Evolutionary conservation across 2,888 invertebrate species (phyloP).

Genomic region (Hirtodrosophila histrioides): DNA sequence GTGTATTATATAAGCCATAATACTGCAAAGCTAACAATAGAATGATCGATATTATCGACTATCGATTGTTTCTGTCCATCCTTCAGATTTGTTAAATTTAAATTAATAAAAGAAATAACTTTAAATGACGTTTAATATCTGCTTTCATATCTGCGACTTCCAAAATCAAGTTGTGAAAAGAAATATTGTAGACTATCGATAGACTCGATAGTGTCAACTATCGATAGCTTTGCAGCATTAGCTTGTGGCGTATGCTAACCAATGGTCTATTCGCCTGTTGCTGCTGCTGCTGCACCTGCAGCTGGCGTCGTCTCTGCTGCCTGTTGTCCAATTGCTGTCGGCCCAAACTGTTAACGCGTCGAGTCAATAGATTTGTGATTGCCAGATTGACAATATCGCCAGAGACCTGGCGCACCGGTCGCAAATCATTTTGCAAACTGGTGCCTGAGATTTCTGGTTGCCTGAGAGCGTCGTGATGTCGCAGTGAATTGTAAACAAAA

Average conservation of each 20-base stretch:
- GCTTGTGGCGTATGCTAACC: constrained; percentile 51
- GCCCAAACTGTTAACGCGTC: constrained; percentile 57
- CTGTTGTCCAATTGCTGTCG: constrained; percentile 43
- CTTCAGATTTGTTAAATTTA: too few species aligned
- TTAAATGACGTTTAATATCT: too few species aligned
- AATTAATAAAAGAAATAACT: too few species aligned
- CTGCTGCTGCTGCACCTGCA: constrained; percentile 37
- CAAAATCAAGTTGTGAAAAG: too few species aligned
- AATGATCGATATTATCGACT: too few species aligned
- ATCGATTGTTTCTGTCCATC: too few species aligned
- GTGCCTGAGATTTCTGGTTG: constrained; percentile 57
- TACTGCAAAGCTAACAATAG: neutral
- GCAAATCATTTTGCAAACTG: constrained; percentile 73
- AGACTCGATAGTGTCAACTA: too few species aligned
- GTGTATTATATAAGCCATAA: neutral
- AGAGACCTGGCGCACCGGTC: constrained; percentile 66
- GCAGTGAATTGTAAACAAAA: constrained; percentile 79
- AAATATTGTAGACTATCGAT: too few species aligned
- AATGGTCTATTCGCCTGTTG: constrained; percentile 29
- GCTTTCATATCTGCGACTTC: too few species aligned
- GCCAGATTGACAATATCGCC: constrained; percentile 19
- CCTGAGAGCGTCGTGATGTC: constrained; percentile 54
- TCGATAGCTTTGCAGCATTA: neutral
- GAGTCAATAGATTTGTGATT: constrained; percentile 48
- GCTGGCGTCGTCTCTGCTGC: constrained; percentile 52